These are phyloP conservation scores for Myotis davidii DNA, from an alignment of 2,113 vertebrate genomes.

Conservation along the genomic window DNA sequence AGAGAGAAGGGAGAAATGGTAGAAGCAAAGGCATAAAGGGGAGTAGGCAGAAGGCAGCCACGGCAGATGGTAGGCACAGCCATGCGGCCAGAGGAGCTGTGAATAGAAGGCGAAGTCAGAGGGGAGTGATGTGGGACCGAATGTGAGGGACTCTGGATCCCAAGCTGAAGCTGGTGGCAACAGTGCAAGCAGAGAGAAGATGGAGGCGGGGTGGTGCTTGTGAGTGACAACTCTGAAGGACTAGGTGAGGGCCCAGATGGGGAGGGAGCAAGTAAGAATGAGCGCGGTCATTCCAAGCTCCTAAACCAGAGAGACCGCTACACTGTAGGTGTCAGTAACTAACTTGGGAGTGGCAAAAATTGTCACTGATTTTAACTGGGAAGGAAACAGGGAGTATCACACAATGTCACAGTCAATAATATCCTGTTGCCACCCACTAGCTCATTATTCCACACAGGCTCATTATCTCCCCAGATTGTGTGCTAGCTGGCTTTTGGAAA, in stretches of 20 bases:
- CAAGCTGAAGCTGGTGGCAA: background rate
- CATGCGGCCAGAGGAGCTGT: fast-evolving
- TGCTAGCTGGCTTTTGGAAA: slow-evolving; percentile 44
- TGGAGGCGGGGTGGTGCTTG: background rate
- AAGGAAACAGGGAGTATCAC: slow-evolving; percentile 50
- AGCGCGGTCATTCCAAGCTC: background rate
- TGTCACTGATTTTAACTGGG: slow-evolving; percentile 25
- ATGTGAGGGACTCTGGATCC: background rate
- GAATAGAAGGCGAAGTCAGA: background rate
- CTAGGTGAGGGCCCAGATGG: fast-evolving
- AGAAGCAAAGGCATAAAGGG: background rate
- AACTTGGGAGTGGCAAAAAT: background rate
- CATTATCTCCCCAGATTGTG: slow-evolving; percentile 62
- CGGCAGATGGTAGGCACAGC: background rate
- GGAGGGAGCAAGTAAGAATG: background rate
- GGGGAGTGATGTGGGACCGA: background rate
- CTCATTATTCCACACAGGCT: slow-evolving; percentile 64
- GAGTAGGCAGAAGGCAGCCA: too few species aligned
- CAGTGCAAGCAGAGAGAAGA: background rate
- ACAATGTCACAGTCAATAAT: slow-evolving; percentile 55
- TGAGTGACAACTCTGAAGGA: background rate
- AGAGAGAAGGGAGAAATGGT: background rate
- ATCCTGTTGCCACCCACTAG: slow-evolving; percentile 3
- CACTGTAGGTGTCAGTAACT: background rate
- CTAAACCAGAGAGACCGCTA: background rate